phyloP scores from a whole-genome alignment of 2,113 vertebrate species.

The Lichenostomus cassidix region DNA sequence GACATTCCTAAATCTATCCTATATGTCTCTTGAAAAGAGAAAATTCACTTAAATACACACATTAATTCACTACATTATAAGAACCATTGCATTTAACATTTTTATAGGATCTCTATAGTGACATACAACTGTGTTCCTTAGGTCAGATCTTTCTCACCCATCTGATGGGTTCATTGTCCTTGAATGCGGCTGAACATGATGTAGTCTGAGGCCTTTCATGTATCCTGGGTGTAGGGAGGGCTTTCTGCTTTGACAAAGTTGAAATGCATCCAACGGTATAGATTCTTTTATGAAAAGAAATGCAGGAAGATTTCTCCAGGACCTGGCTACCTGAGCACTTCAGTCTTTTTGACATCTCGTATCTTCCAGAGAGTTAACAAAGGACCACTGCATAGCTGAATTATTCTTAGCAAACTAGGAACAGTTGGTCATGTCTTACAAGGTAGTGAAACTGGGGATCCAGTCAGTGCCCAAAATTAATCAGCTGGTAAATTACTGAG shows the following conservation, averaged over 20 bases:
- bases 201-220: background rate
- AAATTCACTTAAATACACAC: background rate
- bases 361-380: background rate
- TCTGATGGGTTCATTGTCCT: background rate
- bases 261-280: background rate
- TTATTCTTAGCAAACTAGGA: background rate
- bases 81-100: background rate
- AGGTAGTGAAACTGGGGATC: background rate
- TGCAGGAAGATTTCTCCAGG: background rate
- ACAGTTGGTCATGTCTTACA: background rate
- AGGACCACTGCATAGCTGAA: background rate
- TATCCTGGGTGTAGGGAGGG: background rate
- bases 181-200: background rate
- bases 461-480: background rate
- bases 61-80: background rate
- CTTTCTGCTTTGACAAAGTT: background rate
- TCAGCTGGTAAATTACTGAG: background rate
- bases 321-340: background rate
- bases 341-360: background rate
- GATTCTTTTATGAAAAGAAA: background rate
- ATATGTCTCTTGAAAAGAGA: background rate
- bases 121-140: background rate
- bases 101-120: background rate
- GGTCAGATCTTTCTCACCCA: background rate
- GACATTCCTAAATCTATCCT: background rate